Percentiles rank a stretch among this genome's conserved stretches.
phyloP scores from a whole-genome alignment of 2,113 vertebrate species.

The Cryptotis parvus region DNA sequence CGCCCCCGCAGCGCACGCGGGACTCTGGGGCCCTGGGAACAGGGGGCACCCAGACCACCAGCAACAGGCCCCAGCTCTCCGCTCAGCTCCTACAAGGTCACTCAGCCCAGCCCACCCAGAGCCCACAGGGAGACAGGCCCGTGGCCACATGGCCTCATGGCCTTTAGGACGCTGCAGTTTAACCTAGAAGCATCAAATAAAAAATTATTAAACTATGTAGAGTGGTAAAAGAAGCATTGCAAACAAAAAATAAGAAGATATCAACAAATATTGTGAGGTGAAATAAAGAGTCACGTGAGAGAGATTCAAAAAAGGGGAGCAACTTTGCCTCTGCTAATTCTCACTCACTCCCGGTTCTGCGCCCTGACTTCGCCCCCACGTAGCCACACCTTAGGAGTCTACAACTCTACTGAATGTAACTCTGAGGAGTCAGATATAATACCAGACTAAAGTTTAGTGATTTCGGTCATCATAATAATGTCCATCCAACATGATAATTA shows the following conservation, averaged over 20 bases:
- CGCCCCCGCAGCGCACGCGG: no score
- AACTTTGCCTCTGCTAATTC: not conserved
- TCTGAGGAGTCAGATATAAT: not conserved
- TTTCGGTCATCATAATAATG: not conserved
- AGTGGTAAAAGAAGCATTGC: not conserved
- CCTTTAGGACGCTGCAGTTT: no score
- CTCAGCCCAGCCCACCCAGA: no score
- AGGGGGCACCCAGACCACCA: no score
- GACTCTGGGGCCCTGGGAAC: no score
- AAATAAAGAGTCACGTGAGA: not conserved
- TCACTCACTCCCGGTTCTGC: not conserved
- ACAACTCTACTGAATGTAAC: not conserved
- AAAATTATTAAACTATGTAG: not conserved
- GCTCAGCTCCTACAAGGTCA: no score
- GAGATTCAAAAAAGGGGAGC: not conserved
- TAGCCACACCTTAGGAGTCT: not conserved
- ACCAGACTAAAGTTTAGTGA: not conserved
- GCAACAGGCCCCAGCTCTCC: no score
- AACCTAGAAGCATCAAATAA: no score
- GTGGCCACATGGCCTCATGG: no score
- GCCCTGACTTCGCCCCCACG: not conserved
- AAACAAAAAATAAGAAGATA: not conserved
- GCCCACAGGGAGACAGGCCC: no score
- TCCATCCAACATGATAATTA: not conserved
- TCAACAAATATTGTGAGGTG: not conserved